Evolutionary conservation across 2,888 invertebrate species (phyloP).

Genomic region (Macrostomum cliftonense): DNA sequence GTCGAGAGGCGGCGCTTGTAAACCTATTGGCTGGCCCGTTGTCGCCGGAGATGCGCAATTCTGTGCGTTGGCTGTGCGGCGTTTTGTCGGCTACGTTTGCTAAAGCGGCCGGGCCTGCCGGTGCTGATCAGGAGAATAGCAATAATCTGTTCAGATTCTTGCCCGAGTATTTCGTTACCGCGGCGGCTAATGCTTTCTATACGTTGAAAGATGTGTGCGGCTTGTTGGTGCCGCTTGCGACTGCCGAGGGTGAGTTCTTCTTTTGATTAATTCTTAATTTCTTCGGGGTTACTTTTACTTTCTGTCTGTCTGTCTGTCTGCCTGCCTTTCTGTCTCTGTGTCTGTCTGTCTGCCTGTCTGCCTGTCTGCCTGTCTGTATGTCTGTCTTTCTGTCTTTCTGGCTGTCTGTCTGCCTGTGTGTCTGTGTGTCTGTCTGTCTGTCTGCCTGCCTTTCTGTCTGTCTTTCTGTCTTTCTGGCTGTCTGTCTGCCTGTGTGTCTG

Average conservation of each 20-base stretch:
- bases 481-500: no score
- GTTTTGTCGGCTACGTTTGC: constrained; percentile 47
- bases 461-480: no score
- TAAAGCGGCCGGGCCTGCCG: constrained; percentile 42
- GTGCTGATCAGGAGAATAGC: no score
- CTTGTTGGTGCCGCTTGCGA: constrained; percentile 46
- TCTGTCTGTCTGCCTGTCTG: no score
- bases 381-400: no score
- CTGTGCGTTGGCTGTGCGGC: constrained; percentile 46
- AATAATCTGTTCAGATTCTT: constrained; percentile 52
- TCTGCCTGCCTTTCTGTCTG: no score
- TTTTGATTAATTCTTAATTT: neutral
- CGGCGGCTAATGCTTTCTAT: constrained; percentile 48
- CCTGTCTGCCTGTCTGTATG: no score
- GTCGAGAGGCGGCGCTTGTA: constrained; percentile 25
- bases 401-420: no score
- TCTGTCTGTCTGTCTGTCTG: no score
- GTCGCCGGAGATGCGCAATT: constrained; percentile 43
- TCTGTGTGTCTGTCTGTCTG: no score
- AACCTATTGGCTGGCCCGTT: neutral
- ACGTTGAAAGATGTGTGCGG: constrained; percentile 49
- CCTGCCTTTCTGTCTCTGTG: no score
- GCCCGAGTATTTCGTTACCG: constrained; percentile 54
- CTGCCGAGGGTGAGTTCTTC: constrained; percentile 38
- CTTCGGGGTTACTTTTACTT: neutral